A percentile compares a stretch with the other conserved stretches of the same genome.
Conservation (phyloP, 1,140 invertebrate species). For the Drosophila erecta region DNA sequence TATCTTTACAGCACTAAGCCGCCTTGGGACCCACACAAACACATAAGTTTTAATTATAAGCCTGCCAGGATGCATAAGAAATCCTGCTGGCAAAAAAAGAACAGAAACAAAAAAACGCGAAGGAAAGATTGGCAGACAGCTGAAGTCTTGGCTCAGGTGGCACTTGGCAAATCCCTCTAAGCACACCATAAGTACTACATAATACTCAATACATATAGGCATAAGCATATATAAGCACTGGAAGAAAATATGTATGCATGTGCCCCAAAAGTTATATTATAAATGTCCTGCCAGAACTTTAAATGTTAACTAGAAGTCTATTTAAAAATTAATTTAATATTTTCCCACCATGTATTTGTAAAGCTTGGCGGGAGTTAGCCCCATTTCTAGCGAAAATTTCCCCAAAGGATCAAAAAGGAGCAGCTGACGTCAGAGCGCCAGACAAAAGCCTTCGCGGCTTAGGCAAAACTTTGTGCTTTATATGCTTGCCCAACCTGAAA, state of each 20-base stretch:
- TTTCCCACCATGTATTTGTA: conserved; percentile 11
- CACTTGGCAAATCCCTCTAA: conserved; percentile 69
- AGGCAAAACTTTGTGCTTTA: conserved; percentile 46
- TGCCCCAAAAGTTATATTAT: too few relatives aligned
- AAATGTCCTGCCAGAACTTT: neutral
- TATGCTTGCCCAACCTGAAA: conserved; percentile 9
- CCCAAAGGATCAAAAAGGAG: conserved; percentile 30
- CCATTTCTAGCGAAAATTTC: conserved; percentile 33
- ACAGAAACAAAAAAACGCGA: conserved; percentile 4
- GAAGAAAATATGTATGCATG: neutral
- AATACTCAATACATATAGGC: conserved; percentile 63
- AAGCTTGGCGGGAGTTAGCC: conserved; percentile 15
- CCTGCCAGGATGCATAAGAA: conserved; percentile 33
- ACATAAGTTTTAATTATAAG: conserved; percentile 79
- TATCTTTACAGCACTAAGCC: conserved; percentile 34
- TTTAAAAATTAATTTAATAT: neutral
- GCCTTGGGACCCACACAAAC: conserved; percentile 17
- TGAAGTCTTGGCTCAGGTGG: conserved; percentile 41
- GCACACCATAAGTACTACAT: conserved; percentile 72
- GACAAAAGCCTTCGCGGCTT: conserved; percentile 56
- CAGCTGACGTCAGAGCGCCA: conserved; percentile 61
- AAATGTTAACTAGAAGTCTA: neutral
- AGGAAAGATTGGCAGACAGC: conserved; percentile 18
- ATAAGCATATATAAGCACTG: conserved; percentile 18
- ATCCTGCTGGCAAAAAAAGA: conserved; percentile 11